Base-by-base conservation (phyloP, 2,888 invertebrate species). In the Onchidella celtica region DNA sequence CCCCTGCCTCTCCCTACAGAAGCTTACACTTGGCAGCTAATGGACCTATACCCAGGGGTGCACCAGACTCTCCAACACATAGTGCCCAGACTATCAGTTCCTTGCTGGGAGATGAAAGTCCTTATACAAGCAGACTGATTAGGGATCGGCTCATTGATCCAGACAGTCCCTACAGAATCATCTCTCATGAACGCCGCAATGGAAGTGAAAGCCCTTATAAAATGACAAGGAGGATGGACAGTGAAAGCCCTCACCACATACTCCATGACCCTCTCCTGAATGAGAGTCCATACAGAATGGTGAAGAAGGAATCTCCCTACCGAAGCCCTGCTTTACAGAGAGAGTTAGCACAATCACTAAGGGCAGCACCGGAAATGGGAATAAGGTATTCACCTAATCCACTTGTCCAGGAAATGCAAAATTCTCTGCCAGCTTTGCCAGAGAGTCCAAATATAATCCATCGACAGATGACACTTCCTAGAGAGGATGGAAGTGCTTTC, bases 61-160 rank as follows among this genome's bases (percentile, higher is more conserved):
- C 85, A 3, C 83, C 85, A 14, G 86, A 86, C 6, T 86, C 86
- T 0, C 85, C 86, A 17, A 81, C 83, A 21, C 73, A 80, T 34
- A 85, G 77, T 61, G 79, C 85, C 9, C 85, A 84, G 14, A 75
- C 75, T 29, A 40, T 81, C 3, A 81, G 38, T 47, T 81, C 81
- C 24, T 80, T 82, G 1, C 69, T 81, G 1, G 74, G 86, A 73
- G 86, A 86, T 17, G 81, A 81, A 24, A 81, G 83, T 61, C 80
- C 83, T 11, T 85, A 85, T 80, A 81, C 81, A 29, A 81, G 81
- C 36, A 40, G 84, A 36, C 57, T 82, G 21, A 75, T 76, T 21
- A 47, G 68, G 21, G 70, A 79, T 21, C 79, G 80, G 24, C 59
- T 80, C 2, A 79, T 73, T 57, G 82, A 82, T 17, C 80, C 84